Evolutionary conservation across 1,140 invertebrate genomes (phyloP).

Genomic region (Aradophagus sp.): DNA sequence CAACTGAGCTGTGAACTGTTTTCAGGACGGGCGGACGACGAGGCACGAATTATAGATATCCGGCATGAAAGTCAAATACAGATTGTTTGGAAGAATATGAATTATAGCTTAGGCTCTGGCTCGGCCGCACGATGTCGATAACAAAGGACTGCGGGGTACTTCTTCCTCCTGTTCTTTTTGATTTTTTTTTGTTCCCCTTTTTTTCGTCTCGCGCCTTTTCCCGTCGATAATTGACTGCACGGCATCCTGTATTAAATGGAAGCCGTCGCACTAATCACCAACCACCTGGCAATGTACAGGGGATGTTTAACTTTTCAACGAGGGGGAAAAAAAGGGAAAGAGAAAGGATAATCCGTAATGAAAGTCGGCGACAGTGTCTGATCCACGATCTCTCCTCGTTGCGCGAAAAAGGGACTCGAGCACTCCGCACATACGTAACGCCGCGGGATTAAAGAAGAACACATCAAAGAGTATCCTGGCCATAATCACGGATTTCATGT

Average conservation of each 20-base stretch:
- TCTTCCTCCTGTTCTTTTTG: constrained; percentile 1
- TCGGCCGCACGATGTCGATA: constrained; percentile 33
- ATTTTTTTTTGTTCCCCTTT: background rate
- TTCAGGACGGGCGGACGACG: constrained; percentile 25
- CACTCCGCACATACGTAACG: constrained; percentile 36
- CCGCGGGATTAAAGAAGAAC: constrained; percentile 55
- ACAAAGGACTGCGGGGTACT: constrained; percentile 13
- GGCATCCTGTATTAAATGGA: constrained; percentile 47
- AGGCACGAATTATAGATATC: constrained; percentile 26
- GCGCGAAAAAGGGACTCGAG: constrained; percentile 50
- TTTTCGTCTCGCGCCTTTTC: background rate
- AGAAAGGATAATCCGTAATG: constrained; percentile 62
- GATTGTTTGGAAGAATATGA: constrained; percentile 49
- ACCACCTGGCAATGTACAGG: constrained; percentile 55
- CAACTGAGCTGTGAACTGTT: constrained; percentile 31
- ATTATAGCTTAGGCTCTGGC: constrained; percentile 31
- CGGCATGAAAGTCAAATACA: constrained; percentile 25
- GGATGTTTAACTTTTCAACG: constrained; percentile 59
- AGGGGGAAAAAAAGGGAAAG: constrained; percentile 49
- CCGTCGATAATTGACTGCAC: constrained; percentile 14
- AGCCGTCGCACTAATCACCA: constrained; percentile 55
- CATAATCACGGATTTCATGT: constrained; percentile 59
- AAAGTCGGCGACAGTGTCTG: constrained; percentile 61
- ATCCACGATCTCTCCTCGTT: constrained; percentile 54
- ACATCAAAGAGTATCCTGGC: constrained; percentile 57